Evolutionary conservation across 2,888 invertebrate genomes (phyloP), one percentile per base, ranked within the genome.

Genomic region (Platerodrilus igneus): DNA sequence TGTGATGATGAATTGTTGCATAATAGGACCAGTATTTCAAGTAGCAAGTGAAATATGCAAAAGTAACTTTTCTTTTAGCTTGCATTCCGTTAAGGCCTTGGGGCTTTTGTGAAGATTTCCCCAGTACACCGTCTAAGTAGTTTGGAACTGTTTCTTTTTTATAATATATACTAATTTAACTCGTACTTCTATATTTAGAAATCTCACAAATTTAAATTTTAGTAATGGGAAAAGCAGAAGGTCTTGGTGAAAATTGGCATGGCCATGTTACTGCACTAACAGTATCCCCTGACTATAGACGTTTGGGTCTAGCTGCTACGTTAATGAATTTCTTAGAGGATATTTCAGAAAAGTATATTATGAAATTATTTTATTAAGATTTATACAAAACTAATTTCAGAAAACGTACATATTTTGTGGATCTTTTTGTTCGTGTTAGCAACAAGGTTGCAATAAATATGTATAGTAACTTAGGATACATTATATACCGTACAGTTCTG

Each of bases 171-270:
- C n/a, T 30, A 18, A 18, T 26, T n/a, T 10, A 11, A 9, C 4
- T 28, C 4, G n/a, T 22, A 22, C 9, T 6, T 6, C 1, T 17
- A n/a, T n/a, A 29, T 3, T 18, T n/a, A 20, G 1, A 21, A 28
- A 22, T 7, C 3, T 27, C 23, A 27, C 23, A 3, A 7, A 19
- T 2, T n/a, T n/a, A n/a, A 20, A 19, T 30, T 29, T n/a, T 62
- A 96, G 95, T 99, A 35, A 97, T 99, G 96, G 97, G 97, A 20
- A 99, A 99, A 72, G 90, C 95, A 0, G 99, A 99, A 73, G 99
- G 99, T 0, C 81, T 81, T 52, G 85, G 86, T 32, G 93, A 95
- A 54, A 87, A 93, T 62, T 99, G 95, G 95, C 99, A 99, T 73
- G 99, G 99, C 1, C 99, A 99, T 72, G 97, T 99, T 6, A 99